These are phyloP conservation scores for Enteromius mattozi DNA, from an alignment of 2,797 vertebrate species.

Conservation along the genomic window DNA sequence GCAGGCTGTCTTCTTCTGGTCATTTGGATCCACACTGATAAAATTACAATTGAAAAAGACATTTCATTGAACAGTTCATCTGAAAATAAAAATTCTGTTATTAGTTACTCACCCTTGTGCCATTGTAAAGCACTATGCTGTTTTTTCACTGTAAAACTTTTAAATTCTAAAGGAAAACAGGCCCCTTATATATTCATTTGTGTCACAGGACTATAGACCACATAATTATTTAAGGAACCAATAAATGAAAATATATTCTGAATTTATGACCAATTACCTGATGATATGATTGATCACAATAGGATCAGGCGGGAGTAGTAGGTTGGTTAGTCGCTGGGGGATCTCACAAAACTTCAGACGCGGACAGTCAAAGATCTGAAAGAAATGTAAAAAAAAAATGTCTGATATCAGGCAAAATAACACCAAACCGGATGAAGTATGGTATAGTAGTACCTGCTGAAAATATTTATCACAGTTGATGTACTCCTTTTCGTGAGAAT, in stretches of 20 bases:
- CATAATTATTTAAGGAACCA: neutral
- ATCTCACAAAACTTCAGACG: constrained; percentile 98
- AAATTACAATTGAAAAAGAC: neutral
- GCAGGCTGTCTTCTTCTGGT: constrained; percentile 99
- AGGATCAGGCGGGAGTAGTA: constrained; percentile 94
- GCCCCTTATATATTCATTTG: neutral
- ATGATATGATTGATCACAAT: constrained; percentile 99
- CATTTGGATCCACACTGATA: constrained; percentile 92
- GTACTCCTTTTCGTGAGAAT: constrained; percentile 97
- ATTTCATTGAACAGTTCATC: neutral
- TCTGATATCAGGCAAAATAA: neutral
- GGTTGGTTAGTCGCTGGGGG: constrained; percentile 95
- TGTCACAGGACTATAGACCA: neutral
- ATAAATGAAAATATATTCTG: neutral
- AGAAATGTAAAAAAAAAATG: neutral
- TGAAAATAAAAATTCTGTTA: neutral
- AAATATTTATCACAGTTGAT: constrained; percentile 99
- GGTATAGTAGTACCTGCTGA: constrained; percentile 86
- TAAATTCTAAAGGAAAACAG: neutral
- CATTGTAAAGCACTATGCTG: neutral
- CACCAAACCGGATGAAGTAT: neutral
- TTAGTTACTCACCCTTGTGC: neutral
- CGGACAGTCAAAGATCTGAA: constrained; percentile 96
- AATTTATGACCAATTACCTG: constrained; percentile 77
- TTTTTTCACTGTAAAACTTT: neutral